Conservation (phyloP, 1,140 invertebrate genomes). For the Diuraphis noxia region DNA sequence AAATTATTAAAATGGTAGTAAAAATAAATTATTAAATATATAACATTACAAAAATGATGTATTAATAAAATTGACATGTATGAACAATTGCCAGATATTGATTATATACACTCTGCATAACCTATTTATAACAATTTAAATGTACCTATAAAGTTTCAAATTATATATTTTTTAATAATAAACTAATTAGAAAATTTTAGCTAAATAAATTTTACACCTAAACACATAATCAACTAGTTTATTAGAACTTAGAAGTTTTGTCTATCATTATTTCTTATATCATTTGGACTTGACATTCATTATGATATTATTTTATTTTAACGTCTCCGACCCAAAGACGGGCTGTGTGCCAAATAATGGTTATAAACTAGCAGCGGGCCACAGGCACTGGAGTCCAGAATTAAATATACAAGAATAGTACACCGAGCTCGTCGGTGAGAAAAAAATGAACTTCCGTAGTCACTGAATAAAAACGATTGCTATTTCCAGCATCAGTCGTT, state of each 20-base stretch:
- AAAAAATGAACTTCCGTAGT: constrained; percentile 50
- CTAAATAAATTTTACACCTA: not conserved
- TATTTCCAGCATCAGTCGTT: constrained; percentile 50
- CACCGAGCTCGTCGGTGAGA: not conserved
- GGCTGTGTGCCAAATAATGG: constrained; percentile 42
- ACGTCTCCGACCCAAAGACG: not conserved
- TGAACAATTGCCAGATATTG: not conserved
- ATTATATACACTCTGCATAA: not conserved
- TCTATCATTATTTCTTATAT: not conserved
- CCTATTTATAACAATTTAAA: not conserved
- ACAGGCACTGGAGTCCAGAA: constrained; percentile 51
- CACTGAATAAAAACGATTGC: constrained; percentile 3
- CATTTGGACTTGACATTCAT: constrained; percentile 34
- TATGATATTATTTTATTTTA: not conserved
- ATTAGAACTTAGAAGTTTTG: not conserved
- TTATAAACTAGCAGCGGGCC: not conserved
- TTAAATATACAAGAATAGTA: constrained; percentile 51
- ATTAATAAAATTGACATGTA: not conserved
- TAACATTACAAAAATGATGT: not conserved
- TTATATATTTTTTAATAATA: not conserved
- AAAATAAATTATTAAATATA: no score
- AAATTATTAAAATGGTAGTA: not conserved
- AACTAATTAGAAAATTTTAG: not conserved
- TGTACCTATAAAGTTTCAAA: not conserved
- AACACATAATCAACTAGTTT: not conserved